A percentile compares a stretch with the other conserved stretches of the same genome.
Conservation (phyloP, 2,797 vertebrate species). For the Cyclura pinguis region DNA sequence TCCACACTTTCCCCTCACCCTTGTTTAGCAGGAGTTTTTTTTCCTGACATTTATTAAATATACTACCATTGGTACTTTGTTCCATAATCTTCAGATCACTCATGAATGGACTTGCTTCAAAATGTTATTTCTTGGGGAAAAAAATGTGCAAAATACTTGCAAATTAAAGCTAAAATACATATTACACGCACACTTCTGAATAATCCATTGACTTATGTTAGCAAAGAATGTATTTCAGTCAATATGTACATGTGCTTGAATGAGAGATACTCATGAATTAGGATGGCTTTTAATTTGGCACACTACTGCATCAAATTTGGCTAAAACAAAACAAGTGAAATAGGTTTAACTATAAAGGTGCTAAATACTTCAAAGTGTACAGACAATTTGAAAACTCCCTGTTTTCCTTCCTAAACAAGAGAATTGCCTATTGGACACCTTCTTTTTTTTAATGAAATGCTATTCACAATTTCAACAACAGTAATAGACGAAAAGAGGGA, state of each 20-base stretch:
- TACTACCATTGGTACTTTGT: constrained; percentile 68
- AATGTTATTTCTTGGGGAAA: constrained; percentile 68
- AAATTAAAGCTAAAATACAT: constrained; percentile 70
- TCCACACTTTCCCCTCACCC: no score
- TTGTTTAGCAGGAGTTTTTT: no score
- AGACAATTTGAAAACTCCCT: constrained; percentile 53
- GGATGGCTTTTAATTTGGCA: constrained; percentile 63
- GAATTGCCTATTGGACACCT: constrained; percentile 41
- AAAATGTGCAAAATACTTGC: constrained; percentile 68
- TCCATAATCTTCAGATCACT: constrained; percentile 65
- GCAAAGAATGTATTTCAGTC: constrained; percentile 70
- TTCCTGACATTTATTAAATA: constrained; percentile 78
- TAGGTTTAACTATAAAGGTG: constrained; percentile 54
- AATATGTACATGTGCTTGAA: constrained; percentile 65
- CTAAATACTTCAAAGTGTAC: constrained; percentile 39
- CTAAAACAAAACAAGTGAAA: constrained; percentile 66
- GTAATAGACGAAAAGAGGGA: no score
- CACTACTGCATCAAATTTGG: constrained; percentile 49
- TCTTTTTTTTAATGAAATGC: neutral
- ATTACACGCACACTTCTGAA: constrained; percentile 61
- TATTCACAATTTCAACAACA: no score
- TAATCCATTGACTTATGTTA: constrained; percentile 62
- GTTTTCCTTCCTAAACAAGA: constrained; percentile 46
- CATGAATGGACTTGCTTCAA: constrained; percentile 71
- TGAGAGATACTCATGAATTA: constrained; percentile 60